Base-by-base conservation (phyloP, 2,888 invertebrate genomes). In the Leptinotarsa rubiginosa region DNA sequence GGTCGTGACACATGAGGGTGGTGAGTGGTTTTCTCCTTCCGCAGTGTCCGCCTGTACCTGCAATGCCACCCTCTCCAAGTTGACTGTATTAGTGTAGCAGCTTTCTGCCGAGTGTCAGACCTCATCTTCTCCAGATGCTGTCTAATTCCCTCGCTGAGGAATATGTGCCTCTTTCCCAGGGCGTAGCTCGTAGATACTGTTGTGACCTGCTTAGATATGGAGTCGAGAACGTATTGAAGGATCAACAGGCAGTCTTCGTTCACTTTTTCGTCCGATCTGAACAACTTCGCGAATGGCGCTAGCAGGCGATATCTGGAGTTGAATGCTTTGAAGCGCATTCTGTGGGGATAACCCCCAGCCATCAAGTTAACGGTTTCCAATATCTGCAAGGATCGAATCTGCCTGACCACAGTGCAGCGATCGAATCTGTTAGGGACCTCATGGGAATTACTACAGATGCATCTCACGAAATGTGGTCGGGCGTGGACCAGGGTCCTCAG, bases 321-420 rank as follows among this genome's bases (percentile, higher is more conserved):
- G 88, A 97, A 97, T 52, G 96, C 96, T 86, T 96, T 97, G 88
- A 97, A 97, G 31, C 97, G 92, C 96, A 97, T 96, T 82, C 97
- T 91, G 87, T 98, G 97, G 41, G 97, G 97, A 88, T 95, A 97
- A 12, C 97, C 97, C 84, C 95, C 95, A 16, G 97, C 96, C 97
- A 97, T 97, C 76, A 98, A 89, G 87, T 97, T 97, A 20, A 97
- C 96, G 59, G 97, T 97, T 89, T 98, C 97, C 70, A 97, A 89
- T n/a, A 97, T 93, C 83, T 90, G 90, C 69, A 97, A 90, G 1
- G 97, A 96, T 65, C 97, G 91, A 77, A 97, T 94, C 90, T 98
- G 97, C 68, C 93, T 91, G 83, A 96, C 95, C 41, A 97, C 95
- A 1, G 94, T 92, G 75, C 92, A 91, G 64, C 96, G 91, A 87